A percentile compares a stretch with the other conserved stretches of the same genome.
phyloP scores from a whole-genome alignment of 2,113 vertebrate species.

The Myrmophylax atrothorax region DNA sequence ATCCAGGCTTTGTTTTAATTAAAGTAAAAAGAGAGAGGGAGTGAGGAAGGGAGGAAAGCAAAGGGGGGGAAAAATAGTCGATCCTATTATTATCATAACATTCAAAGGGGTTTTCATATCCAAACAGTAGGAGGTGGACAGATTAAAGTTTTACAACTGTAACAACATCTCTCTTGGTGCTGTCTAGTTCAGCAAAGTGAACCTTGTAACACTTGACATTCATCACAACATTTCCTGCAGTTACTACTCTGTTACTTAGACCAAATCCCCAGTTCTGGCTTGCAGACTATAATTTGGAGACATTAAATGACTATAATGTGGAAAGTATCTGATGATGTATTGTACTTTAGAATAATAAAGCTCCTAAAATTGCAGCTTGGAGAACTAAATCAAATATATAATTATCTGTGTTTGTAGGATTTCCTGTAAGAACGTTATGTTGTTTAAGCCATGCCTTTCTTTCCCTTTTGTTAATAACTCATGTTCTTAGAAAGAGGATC shows the following conservation, averaged over 20 bases:
- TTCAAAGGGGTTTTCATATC: conserved; percentile 23
- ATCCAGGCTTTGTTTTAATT: not conserved
- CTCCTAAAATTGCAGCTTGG: conserved; percentile 33
- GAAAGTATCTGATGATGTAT: conserved; percentile 61
- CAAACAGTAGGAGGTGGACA: conserved; percentile 34
- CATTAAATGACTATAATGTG: conserved; percentile 56
- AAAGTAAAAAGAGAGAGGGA: not conserved
- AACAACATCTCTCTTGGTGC: not conserved
- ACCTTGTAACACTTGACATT: not conserved
- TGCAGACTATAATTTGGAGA: conserved; percentile 40
- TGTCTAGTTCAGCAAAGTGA: conserved; percentile 9
- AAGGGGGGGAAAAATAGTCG: accelerated
- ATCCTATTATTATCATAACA: conserved; percentile 34
- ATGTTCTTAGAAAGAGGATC: conserved; percentile 30
- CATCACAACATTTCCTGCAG: conserved; percentile 48
- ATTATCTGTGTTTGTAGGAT: conserved; percentile 70
- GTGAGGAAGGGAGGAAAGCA: not conserved
- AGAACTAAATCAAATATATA: conserved; percentile 62
- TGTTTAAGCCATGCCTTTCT: conserved; percentile 53
- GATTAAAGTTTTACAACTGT: conserved; percentile 40
- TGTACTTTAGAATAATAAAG: conserved; percentile 61
- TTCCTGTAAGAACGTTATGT: conserved; percentile 27
- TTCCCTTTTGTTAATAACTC: conserved; percentile 25
- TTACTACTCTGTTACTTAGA: conserved; percentile 39
- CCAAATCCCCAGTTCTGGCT: conserved; percentile 28